Evolutionary conservation across 2,888 invertebrate species (phyloP).

Genomic region (Baronia brevicornis): DNA sequence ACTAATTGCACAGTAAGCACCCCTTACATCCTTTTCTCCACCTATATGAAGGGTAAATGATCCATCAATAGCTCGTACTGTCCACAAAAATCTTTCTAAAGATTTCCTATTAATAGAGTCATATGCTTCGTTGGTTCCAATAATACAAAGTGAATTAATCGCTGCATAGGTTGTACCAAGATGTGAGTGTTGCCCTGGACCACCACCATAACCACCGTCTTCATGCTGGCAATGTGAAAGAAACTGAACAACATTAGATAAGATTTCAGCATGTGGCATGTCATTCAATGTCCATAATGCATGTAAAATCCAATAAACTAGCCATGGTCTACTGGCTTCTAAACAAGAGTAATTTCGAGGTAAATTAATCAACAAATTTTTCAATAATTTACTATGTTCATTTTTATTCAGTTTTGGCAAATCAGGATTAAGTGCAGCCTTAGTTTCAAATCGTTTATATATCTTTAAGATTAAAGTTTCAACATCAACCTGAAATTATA

Average conservation of each 20-base stretch:
- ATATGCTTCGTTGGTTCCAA: conserved; percentile 92
- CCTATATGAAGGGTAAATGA: conserved; percentile 93
- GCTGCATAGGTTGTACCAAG: conserved; percentile 98
- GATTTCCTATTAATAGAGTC: conserved; percentile 87
- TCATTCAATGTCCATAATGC: conserved; percentile 82
- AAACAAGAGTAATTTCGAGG: conserved; percentile 85
- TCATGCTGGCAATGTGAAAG: conserved; percentile 81
- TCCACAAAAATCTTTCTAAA: conserved; percentile 85
- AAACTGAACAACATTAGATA: conserved; percentile 54
- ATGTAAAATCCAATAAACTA: conserved; percentile 98
- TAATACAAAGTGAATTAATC: conserved; percentile 91
- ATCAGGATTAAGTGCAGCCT: conserved; percentile 65
- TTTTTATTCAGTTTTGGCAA: conserved; percentile 77
- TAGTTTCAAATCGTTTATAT: conserved; percentile 57
- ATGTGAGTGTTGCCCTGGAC: conserved; percentile 94
- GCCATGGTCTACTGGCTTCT: conserved; percentile 97
- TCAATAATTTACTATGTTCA: conserved; percentile 79
- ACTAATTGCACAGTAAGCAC: conserved; percentile 96
- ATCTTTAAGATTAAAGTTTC: conserved; percentile 51
- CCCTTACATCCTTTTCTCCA: conserved; percentile 95
- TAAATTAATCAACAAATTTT: conserved; percentile 79
- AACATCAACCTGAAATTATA: conserved; percentile 50
- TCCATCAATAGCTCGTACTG: conserved; percentile 88
- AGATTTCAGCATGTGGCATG: conserved; percentile 57
- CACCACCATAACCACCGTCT: conserved; percentile 94